Conservation (phyloP, 2,888 invertebrate species). For the Xestia sexstrigata region DNA sequence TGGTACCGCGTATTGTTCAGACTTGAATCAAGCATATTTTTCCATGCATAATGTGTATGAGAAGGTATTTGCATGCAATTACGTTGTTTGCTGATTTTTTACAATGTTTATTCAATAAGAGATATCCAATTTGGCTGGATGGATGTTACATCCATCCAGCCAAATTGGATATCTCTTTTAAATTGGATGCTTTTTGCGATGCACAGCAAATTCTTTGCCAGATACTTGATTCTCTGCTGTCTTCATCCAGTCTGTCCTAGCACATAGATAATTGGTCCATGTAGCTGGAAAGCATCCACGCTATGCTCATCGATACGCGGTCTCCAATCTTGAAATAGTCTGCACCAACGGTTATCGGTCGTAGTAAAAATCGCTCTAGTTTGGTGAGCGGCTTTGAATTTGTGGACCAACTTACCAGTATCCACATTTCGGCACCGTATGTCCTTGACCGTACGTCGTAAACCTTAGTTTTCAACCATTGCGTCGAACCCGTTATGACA, state of each 20-base stretch:
- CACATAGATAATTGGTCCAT: background rate
- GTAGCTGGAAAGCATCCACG: background rate
- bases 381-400: background rate
- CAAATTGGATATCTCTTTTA: no score
- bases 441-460: background rate
- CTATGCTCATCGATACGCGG: background rate
- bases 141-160: background rate
- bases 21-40: conserved; percentile 46
- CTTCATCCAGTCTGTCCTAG: background rate
- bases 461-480: background rate
- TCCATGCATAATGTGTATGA: conserved; percentile 44
- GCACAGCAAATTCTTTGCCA: background rate
- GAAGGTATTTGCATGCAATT: conserved; percentile 47
- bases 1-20: conserved; percentile 51
- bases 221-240: background rate
- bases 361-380: background rate
- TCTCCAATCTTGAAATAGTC: background rate
- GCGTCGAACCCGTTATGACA: background rate
- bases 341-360: background rate
- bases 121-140: no score
- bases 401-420: background rate
- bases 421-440: conserved; percentile 1
- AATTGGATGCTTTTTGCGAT: background rate
- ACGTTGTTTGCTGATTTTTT: conserved; percentile 27
- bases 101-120: conserved; percentile 46